Evolutionary conservation across 2,113 vertebrate genomes (phyloP).

Genomic region (Chrysochloris asiatica): DNA sequence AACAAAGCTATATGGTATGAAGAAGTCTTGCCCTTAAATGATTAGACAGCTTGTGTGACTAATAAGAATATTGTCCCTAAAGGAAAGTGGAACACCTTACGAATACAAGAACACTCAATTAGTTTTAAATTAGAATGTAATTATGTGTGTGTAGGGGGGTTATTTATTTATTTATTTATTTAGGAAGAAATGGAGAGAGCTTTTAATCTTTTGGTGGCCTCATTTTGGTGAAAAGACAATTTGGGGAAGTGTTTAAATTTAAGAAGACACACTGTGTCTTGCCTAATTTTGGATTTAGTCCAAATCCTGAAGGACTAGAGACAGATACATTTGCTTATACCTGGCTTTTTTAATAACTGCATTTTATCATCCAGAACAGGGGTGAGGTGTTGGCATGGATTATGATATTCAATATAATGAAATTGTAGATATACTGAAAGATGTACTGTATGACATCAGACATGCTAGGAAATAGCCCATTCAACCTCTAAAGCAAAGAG

Average conservation of each 20-base stretch:
- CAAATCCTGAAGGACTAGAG: conserved; percentile 64
- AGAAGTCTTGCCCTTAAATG: conserved; percentile 72
- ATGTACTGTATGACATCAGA: neutral
- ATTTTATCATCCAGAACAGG: conserved; percentile 61
- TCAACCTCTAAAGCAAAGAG: conserved; percentile 52
- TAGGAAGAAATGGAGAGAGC: conserved; percentile 56
- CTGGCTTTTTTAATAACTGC: conserved; percentile 60
- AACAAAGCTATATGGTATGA: conserved; percentile 72
- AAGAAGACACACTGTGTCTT: conserved; percentile 63
- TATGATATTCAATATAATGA: conserved; percentile 63
- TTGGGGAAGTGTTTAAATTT: conserved; percentile 79
- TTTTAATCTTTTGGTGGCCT: conserved; percentile 82
- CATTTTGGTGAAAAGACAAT: conserved; percentile 77
- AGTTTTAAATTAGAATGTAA: conserved; percentile 84
- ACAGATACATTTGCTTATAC: conserved; percentile 52
- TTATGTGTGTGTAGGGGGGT: conserved; percentile 67
- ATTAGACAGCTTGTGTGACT: conserved; percentile 83
- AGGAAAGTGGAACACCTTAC: conserved; percentile 80
- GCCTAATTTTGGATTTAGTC: conserved; percentile 74
- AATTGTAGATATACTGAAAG: conserved; percentile 54
- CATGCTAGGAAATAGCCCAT: conserved; percentile 47
- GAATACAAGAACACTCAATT: conserved; percentile 82
- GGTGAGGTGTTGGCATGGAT: conserved; percentile 61
- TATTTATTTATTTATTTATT: conserved; percentile 57
- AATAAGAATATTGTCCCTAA: conserved; percentile 84